Evolutionary conservation across 2,888 invertebrate species (phyloP), one percentile per base, ranked within the genome.

Genomic region (Galerucella calmariensis): DNA sequence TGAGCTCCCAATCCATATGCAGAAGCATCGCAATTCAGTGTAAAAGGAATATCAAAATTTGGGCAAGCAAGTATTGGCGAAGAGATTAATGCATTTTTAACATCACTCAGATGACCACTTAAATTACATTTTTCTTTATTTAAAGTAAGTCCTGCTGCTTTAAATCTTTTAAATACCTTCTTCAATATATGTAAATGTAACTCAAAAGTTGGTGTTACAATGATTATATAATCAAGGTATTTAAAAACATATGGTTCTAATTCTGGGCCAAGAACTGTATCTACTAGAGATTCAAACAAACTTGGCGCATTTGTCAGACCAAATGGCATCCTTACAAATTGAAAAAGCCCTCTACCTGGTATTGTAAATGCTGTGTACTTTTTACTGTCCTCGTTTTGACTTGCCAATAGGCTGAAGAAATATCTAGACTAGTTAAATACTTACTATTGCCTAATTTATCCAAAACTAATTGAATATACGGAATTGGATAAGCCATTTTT

Each of bases 401-500:
- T 61, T 84, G 83, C 69, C 79, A 82, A 63, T 83, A 84, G 0
- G 82, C 83, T 46, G 63, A 63, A 24, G 76, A 72, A 16, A 81
- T 69, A 69, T 85, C 85, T 2, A 84, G 68, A 0, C 83, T 82
- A 6, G 78, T 80, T 8, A 86, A 77, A 63, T 79, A 86, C 20
- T 74, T 72, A 6, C 83, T 83, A 14, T 77, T 72, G 1, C 82
- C 73, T 2, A 86, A 73, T 14, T 79, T 79, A 44, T 83, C 81
- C 27, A 86, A 66, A 11, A 83, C 85, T 2, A 78, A 72, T 0
- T 78, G 78, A 27, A 85, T 81, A 46, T 81, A 80, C 0, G 79
- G 85, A 0, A 85, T 46, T 1, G 83, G 84, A 74, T 85, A 84
- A 0, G 83, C 83, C 69, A 84, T 82, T 11, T 79, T 77, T 58